phyloP scores from a whole-genome alignment of 2,113 vertebrate species.

The Pelodiscus sinensis region DNA sequence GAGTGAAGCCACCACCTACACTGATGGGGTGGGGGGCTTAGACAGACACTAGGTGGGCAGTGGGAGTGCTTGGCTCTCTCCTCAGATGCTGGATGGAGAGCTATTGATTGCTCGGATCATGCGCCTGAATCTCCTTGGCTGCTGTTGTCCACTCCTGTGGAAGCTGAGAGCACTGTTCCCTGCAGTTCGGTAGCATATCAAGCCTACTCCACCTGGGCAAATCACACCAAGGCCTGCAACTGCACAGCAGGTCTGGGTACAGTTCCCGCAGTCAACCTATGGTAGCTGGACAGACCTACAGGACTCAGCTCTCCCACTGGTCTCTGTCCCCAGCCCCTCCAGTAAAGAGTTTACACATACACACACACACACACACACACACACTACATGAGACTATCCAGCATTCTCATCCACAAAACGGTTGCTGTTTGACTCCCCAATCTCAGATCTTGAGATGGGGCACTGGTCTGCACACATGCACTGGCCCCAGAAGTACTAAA shows the following conservation, averaged over 20 bases:
- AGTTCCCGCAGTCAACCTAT: neutral
- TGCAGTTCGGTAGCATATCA: neutral
- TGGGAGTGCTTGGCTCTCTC: neutral
- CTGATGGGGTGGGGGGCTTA: neutral
- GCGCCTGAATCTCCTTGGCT: neutral
- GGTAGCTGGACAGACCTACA: neutral
- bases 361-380: neutral
- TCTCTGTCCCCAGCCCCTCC: neutral
- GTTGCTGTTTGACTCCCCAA: slow-evolving; percentile 3
- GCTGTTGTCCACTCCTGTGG: accelerated
- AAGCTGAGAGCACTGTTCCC: neutral
- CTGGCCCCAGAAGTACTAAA: slow-evolving; percentile 18
- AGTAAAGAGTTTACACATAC: neutral
- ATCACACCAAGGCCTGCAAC: neutral
- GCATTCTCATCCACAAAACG: neutral
- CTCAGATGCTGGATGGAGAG: neutral
- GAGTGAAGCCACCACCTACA: neutral
- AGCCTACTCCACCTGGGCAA: neutral
- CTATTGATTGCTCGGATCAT: neutral
- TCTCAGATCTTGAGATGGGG: neutral
- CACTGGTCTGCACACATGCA: neutral
- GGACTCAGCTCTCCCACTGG: neutral
- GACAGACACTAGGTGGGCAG: neutral
- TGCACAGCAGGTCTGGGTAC: neutral
- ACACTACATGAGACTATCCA: slow-evolving; percentile 19